phyloP scores from a whole-genome alignment of 2,888 invertebrate genomes.

The Catocala nupta region DNA sequence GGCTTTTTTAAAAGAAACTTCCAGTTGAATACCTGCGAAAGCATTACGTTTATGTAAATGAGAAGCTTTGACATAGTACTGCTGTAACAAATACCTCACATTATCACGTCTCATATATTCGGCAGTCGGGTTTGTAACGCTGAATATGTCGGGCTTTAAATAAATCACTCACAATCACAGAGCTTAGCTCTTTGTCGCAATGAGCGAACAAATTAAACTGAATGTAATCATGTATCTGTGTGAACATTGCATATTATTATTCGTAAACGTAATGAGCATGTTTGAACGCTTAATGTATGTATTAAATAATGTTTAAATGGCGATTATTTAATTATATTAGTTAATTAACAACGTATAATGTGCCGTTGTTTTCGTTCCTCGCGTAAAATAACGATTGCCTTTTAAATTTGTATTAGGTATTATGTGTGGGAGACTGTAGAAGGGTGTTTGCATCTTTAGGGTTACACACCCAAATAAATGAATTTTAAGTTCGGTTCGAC shows the following conservation, averaged over 20 bases:
- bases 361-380: background rate
- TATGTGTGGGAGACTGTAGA: background rate
- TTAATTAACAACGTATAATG: constrained; percentile 2
- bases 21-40: background rate
- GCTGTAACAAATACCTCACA: constrained; percentile 49
- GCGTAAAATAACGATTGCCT: background rate
- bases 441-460: too few relatives aligned
- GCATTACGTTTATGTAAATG: constrained; percentile 16
- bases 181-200: constrained; percentile 50
- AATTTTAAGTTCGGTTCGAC: background rate
- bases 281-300: background rate
- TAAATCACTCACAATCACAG: constrained; percentile 54
- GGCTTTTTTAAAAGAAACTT: constrained; percentile 6
- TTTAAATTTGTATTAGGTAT: constrained; percentile 1
- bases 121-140: constrained; percentile 40
- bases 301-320: constrained; percentile 2
- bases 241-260: constrained; percentile 6
- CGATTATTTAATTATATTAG: constrained; percentile 8
- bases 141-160: constrained; percentile 48
- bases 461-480: constrained; percentile 3
- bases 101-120: constrained; percentile 49
- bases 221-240: constrained; percentile 47
- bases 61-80: constrained; percentile 20
- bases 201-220: constrained; percentile 56
- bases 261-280: background rate